phyloP scores from a whole-genome alignment of 1,140 invertebrate species.

The Chlorops oryzae region DNA sequence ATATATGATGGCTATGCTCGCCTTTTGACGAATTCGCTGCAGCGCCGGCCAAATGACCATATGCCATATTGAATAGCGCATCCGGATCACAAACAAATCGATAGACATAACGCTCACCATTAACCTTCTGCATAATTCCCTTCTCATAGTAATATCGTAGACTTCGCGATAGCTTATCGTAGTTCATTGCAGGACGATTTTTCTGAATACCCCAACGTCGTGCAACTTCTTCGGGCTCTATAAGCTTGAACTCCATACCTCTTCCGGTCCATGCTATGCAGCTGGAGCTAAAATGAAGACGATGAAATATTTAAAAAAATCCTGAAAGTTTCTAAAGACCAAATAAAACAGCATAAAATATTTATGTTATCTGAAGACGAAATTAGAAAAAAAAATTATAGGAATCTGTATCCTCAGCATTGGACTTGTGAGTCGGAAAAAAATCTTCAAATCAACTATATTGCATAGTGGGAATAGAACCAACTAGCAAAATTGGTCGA shows the following conservation, averaged over 20 bases:
- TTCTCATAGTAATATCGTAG: slow-evolving; percentile 95
- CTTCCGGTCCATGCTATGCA: slow-evolving; percentile 94
- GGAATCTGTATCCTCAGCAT: too few species aligned
- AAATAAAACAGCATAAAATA: too few species aligned
- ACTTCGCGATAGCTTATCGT: slow-evolving; percentile 89
- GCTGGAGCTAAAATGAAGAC: slow-evolving; percentile 65
- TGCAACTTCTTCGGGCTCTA: slow-evolving; percentile 89
- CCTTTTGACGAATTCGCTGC: too few species aligned
- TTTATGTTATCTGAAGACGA: neutral
- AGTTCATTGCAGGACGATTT: slow-evolving; percentile 94
- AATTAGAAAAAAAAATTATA: neutral
- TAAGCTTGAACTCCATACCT: slow-evolving; percentile 90
- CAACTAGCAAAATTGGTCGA: too few species aligned
- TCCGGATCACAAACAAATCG: slow-evolving; percentile 94
- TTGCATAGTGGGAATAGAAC: too few species aligned
- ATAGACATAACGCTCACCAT: slow-evolving; percentile 91
- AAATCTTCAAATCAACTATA: too few species aligned
- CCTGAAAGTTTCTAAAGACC: too few species aligned
- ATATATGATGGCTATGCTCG: too few species aligned
- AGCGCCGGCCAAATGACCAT: slow-evolving; percentile 30
- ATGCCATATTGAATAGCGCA: slow-evolving; percentile 82
- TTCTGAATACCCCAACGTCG: slow-evolving; percentile 78
- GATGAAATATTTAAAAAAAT: slow-evolving; percentile 3
- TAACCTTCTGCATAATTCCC: slow-evolving; percentile 97
- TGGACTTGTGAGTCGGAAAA: too few species aligned